A percentile compares a stretch with the other conserved stretches of the same genome.
Conservation (phyloP, 1,140 invertebrate species). For the Elymnias hypermnestra region DNA sequence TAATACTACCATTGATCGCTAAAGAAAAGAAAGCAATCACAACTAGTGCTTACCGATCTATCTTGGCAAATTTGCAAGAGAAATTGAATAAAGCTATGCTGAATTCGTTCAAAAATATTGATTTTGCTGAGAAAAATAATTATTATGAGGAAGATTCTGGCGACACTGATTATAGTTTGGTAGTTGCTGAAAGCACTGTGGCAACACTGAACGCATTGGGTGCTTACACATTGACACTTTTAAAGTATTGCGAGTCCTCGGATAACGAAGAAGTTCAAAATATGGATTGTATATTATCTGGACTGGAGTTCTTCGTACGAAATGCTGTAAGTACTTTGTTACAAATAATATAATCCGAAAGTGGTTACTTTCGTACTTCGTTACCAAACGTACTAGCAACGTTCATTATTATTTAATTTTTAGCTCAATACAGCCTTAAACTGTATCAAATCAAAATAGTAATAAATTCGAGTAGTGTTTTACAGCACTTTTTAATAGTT, state of each 20-base stretch:
- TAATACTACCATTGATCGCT: constrained; percentile 52
- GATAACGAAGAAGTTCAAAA: constrained; percentile 50
- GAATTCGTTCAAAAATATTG: constrained; percentile 51
- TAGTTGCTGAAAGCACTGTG: constrained; percentile 17
- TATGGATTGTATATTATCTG: constrained; percentile 51
- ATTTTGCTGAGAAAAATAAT: constrained; percentile 37
- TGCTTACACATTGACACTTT: constrained; percentile 52
- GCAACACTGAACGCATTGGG: constrained; percentile 60
- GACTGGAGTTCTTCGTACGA: constrained; percentile 51
- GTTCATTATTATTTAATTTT: too few species aligned
- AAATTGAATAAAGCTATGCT: constrained; percentile 53
- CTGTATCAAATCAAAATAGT: too few species aligned
- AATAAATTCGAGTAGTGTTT: too few species aligned
- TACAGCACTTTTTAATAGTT: too few species aligned
- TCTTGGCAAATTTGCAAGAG: constrained; percentile 62
- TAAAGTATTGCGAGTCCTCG: constrained; percentile 54
- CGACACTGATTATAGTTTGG: constrained; percentile 32
- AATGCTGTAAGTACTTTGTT: constrained; percentile 68
- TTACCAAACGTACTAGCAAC: too few species aligned
- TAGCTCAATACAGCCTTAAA: too few species aligned
- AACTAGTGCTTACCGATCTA: constrained; percentile 49
- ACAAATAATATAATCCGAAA: too few species aligned
- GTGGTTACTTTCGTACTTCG: too few species aligned
- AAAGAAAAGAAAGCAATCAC: constrained; percentile 59
- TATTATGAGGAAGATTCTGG: constrained; percentile 20